Base-by-base conservation (phyloP, 2,797 vertebrate genomes). In the Argentina silus region DNA sequence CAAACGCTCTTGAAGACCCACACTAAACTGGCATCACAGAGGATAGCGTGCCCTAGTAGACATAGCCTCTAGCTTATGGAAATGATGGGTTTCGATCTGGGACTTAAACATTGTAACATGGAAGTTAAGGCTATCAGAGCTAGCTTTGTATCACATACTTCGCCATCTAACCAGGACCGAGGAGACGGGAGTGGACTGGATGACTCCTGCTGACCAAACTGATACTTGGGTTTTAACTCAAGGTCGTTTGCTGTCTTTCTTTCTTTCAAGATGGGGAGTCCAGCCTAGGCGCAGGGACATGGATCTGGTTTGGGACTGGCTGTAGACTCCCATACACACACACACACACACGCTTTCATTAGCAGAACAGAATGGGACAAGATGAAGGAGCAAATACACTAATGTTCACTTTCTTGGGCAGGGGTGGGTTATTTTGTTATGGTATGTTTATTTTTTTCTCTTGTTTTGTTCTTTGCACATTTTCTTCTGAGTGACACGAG, bases 401-500 rank as follows among this genome's bases (percentile, higher is more conserved):
- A 80, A 82, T 70, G 69, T 83, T 91, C 86, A 89, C 85, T 90
- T 87, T 87, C 61, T 69, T 65, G 81, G 69, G 67, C 84, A 81
- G 84, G 81, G 70, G 83, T 86, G 81, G 81, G 82, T 74, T 83
- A 23, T 42, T 11, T 45, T 56, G 47, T 71, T 63, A 14, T 67
- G 64, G 51, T 67, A 66, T 62, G 68, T 73, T 75, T 59, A 63
- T 61, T 50, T 57, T 70, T 47, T 43, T 70, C 62, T 74, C 78
- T 57, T 82, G 21, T 69, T 75, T 90, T 84, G 84, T 90, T 87
- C 81, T 94, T 94, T 94, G 93, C 94, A 95, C 90, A 93, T 90
- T 87, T 90, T 84, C 85, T 90, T 90, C 79, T 83, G 86, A 88
- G 87, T 90, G 85, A 36, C 27, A 36, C 27, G 4, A 36, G 4